These are phyloP conservation scores for Caenorhabditis japonica DNA, from an alignment of 2,888 invertebrate species.

Conservation along the genomic window DNA sequence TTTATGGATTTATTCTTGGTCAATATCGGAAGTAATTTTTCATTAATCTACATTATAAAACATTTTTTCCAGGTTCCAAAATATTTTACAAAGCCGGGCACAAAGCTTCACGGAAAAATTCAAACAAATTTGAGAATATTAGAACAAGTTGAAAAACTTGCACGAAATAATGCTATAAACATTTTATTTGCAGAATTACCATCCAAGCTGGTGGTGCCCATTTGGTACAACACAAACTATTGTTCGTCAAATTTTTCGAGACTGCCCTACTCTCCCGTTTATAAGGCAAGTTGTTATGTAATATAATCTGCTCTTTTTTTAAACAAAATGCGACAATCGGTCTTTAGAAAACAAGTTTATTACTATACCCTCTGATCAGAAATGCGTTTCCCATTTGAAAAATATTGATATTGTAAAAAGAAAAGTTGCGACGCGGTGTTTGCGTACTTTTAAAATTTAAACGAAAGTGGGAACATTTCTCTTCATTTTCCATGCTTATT, in stretches of 20 bases:
- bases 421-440: no score
- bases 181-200: conserved; percentile 53
- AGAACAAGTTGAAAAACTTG: conserved; percentile 15
- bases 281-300: conserved; percentile 44
- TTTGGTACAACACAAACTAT: conserved; percentile 66
- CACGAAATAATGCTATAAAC: no score
- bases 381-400: no score
- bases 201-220: conserved; percentile 71
- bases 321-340: no score
- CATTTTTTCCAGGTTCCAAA: conserved; percentile 58
- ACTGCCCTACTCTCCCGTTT: conserved; percentile 62
- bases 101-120: conserved; percentile 46
- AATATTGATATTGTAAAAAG: no score
- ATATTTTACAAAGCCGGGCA: conserved; percentile 55
- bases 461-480: no score
- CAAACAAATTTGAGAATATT: conserved; percentile 47
- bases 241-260: conserved; percentile 61
- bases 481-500: no score
- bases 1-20: conserved; percentile 50
- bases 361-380: no score
- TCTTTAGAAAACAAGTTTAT: no score
- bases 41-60: not conserved
- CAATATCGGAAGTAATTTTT: conserved; percentile 36
- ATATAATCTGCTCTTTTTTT: no score
- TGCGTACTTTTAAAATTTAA: no score